A percentile compares a stretch with the other conserved stretches of the same genome.
These are phyloP conservation scores for Panthera tigris DNA, from an alignment of 2,113 vertebrate species.

Conservation along the genomic window DNA sequence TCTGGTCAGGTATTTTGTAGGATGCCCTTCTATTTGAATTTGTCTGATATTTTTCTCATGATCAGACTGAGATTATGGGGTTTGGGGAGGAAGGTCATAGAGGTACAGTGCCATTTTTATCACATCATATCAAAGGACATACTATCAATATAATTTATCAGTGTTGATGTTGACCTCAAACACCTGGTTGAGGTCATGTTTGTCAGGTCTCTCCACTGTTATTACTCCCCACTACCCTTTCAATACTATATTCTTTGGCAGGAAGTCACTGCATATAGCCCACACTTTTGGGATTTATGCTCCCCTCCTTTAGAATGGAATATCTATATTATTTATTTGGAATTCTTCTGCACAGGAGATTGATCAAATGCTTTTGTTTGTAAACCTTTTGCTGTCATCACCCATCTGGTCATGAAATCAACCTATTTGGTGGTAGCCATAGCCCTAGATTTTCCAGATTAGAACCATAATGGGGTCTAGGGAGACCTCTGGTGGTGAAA, in stretches of 20 bases:
- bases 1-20: background rate
- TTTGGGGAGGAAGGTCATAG: background rate
- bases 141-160: background rate
- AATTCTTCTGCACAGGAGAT: background rate
- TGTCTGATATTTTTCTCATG: background rate
- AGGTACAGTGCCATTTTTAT: background rate
- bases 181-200: background rate
- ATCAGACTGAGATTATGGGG: background rate
- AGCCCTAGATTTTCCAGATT: fast-evolving
- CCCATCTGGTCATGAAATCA: background rate
- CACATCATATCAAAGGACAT: background rate
- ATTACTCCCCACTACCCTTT: background rate
- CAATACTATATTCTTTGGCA: background rate
- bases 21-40: background rate
- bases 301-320: background rate
- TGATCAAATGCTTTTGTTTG: background rate
- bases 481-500: constrained; percentile 71
- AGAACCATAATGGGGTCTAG: constrained; percentile 53
- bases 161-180: background rate
- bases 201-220: background rate
- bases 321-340: background rate
- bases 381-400: background rate
- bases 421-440: background rate
- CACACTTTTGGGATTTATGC: background rate
- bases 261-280: background rate